Percentiles rank a stretch among this genome's conserved stretches.
These are phyloP conservation scores for Mycalesis mineus DNA, from an alignment of 2,888 invertebrate genomes.

Conservation along the genomic window DNA sequence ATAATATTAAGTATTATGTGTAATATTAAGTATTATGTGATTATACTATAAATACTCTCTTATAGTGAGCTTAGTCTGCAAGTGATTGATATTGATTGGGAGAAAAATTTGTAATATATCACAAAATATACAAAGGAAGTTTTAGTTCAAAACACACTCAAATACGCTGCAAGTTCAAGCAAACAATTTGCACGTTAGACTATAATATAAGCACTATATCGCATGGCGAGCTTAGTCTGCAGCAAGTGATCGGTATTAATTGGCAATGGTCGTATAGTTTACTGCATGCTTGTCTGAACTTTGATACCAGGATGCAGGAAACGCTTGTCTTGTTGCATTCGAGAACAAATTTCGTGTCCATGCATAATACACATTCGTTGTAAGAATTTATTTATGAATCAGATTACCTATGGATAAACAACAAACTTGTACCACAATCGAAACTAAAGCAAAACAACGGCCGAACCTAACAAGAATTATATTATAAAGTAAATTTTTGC, in stretches of 20 bases:
- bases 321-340: constrained; percentile 1
- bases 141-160: neutral
- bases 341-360: neutral
- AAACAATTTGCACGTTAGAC: neutral
- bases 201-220: neutral
- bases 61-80: neutral
- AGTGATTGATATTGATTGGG: no score
- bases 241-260: constrained; percentile 19
- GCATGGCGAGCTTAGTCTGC: neutral
- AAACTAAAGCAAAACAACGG: no score
- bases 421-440: no score
- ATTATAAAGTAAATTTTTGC: no score
- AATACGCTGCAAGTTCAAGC: neutral
- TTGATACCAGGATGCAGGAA: constrained; percentile 3
- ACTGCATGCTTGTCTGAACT: constrained; percentile 7
- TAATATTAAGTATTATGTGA: no score
- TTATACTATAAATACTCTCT: no score
- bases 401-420: no score
- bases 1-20: no score
- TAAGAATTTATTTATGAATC: neutral
- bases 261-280: constrained; percentile 14
- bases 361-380: neutral
- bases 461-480: no score
- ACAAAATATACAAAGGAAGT: no score
- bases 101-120: no score